Evolutionary conservation across 2,113 vertebrate species (phyloP).

Genomic region (Ariopsis seemanni): DNA sequence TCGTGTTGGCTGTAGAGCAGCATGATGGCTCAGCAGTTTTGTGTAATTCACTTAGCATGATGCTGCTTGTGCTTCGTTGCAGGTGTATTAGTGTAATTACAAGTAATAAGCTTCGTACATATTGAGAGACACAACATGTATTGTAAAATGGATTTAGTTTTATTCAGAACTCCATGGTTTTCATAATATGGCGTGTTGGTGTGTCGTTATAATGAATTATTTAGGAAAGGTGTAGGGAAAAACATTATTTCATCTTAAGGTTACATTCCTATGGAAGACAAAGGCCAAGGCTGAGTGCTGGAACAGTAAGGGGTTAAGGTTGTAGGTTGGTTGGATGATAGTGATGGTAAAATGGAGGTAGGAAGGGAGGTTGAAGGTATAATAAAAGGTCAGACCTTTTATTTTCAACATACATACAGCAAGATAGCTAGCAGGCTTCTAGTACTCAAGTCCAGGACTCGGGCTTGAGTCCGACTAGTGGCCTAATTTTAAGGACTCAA

Average conservation of each 20-base stretch:
- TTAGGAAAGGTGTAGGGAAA: not conserved
- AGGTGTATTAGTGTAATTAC: not conserved
- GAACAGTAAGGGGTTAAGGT: too few relatives aligned
- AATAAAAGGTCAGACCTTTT: too few relatives aligned
- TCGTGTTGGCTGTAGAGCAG: not conserved
- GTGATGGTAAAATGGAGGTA: too few relatives aligned
- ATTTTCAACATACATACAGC: too few relatives aligned
- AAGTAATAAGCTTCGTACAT: constrained; percentile 1
- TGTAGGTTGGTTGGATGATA: too few relatives aligned
- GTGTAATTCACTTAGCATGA: not conserved
- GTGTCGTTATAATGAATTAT: not conserved
- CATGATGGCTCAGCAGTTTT: not conserved
- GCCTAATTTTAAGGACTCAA: too few relatives aligned
- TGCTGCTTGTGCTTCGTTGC: not conserved
- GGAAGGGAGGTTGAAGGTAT: too few relatives aligned
- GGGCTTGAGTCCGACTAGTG: too few relatives aligned
- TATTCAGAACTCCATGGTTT: not conserved
- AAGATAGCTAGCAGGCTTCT: too few relatives aligned
- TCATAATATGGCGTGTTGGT: not conserved
- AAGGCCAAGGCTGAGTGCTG: too few relatives aligned
- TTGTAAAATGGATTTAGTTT: not conserved
- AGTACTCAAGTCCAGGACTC: too few relatives aligned
- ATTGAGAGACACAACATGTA: not conserved
- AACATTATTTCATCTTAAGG: not conserved
- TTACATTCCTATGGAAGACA: too few relatives aligned